These are phyloP conservation scores for Hiodon tergisus DNA, from an alignment of 2,113 vertebrate species.

Conservation along the genomic window DNA sequence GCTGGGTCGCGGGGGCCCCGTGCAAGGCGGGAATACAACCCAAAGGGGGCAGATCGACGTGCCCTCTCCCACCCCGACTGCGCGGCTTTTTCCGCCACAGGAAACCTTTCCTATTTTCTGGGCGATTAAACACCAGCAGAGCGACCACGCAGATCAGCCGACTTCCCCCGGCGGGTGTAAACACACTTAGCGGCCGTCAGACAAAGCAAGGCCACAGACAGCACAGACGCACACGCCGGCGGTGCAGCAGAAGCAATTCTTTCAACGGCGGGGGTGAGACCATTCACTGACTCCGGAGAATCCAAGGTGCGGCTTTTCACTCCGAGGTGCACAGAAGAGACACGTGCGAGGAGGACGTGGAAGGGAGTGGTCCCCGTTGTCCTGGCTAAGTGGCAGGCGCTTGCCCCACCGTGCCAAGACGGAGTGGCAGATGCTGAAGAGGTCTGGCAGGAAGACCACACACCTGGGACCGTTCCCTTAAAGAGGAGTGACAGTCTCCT, in stretches of 20 bases:
- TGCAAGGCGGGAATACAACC: background rate
- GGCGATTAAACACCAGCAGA: constrained; percentile 51
- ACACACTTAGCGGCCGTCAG: constrained; percentile 40
- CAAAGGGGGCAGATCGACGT: background rate
- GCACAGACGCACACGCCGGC: constrained; percentile 21
- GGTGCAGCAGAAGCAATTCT: constrained; percentile 34
- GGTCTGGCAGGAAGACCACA: too few species aligned
- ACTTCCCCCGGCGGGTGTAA: constrained; percentile 48
- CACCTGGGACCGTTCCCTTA: too few species aligned
- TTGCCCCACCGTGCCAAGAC: background rate
- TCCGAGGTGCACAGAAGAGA: background rate
- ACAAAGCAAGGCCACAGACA: constrained; percentile 26
- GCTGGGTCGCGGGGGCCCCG: background rate
- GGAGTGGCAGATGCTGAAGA: too few species aligned
- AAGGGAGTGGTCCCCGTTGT: background rate
- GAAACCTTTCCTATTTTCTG: constrained; percentile 60
- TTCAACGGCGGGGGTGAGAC: constrained; percentile 42
- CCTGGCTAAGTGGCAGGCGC: background rate
- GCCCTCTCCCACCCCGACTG: background rate
- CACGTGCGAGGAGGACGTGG: background rate
- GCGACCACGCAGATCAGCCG: constrained; percentile 16
- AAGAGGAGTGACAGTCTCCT: too few species aligned
- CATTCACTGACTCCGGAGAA: background rate
- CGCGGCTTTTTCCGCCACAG: constrained; percentile 37
- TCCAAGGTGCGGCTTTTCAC: too few species aligned